Percentiles rank a stretch among this genome's conserved stretches.
phyloP scores from a whole-genome alignment of 2,797 vertebrate species.

The Lithobates sylvaticus region DNA sequence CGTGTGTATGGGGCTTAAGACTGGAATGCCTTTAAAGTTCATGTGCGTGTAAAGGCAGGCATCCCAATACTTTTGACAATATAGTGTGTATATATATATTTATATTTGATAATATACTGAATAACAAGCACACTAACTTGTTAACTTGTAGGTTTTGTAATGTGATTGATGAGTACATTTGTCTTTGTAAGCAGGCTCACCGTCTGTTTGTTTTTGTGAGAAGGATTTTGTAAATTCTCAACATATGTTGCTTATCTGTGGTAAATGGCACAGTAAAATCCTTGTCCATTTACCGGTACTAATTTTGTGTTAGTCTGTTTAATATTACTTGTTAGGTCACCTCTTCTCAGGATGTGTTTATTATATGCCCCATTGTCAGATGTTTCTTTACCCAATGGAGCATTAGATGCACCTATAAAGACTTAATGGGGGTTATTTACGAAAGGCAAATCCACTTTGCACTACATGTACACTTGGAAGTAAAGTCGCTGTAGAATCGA shows the following conservation, averaged over 20 bases:
- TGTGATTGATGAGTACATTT: background rate
- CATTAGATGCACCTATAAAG: background rate
- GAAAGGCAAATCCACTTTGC: too few relatives aligned
- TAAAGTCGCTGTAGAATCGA: too few relatives aligned
- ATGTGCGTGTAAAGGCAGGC: too few relatives aligned
- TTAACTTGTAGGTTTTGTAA: background rate
- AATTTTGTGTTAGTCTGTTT: background rate
- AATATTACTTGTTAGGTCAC: background rate
- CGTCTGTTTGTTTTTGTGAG: background rate
- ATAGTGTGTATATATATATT: background rate
- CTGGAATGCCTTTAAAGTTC: too few relatives aligned
- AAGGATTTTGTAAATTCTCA: background rate
- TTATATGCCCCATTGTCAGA: background rate
- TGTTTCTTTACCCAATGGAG: conserved; percentile 13
- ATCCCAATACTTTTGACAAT: too few relatives aligned
- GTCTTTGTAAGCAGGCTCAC: background rate
- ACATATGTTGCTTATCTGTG: background rate
- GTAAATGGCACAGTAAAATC: background rate
- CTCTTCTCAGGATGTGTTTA: background rate
- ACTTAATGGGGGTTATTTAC: background rate
- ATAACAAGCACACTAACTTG: background rate
- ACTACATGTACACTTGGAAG: too few relatives aligned
- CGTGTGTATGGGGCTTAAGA: too few relatives aligned
- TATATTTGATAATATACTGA: background rate
- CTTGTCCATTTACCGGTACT: background rate